phyloP scores from a whole-genome alignment of 2,797 vertebrate genomes.

The Menidia menidia region DNA sequence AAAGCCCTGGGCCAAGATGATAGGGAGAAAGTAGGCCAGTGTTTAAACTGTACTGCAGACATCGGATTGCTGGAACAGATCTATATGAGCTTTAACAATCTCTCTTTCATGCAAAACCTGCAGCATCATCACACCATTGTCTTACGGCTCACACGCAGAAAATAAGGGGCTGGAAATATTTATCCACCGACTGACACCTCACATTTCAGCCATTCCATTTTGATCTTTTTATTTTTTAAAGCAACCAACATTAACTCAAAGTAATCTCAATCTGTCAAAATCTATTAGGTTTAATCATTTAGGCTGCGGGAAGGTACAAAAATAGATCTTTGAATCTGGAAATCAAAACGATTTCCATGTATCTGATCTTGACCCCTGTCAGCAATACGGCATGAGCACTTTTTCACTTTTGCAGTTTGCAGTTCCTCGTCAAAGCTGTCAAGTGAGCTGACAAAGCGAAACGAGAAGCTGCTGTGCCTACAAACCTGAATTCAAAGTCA shows the following conservation, averaged over 20 bases:
- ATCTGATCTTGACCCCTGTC: conserved; percentile 56
- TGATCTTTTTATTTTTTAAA: conserved; percentile 1
- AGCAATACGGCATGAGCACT: conserved; percentile 47
- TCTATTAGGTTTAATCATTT: conserved; percentile 33
- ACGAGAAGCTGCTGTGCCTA: conserved; percentile 43
- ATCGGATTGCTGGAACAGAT: conserved; percentile 61
- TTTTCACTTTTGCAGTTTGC: conserved; percentile 26
- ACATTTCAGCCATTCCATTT: conserved; percentile 6
- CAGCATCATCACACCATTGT: conserved; percentile 34
- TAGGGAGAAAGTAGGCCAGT: conserved; percentile 76
- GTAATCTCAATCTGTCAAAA: conserved; percentile 66
- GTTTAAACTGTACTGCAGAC: conserved; percentile 60
- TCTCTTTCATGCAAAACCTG: conserved; percentile 44
- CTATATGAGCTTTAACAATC: conserved; percentile 53
- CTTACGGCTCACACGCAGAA: conserved; percentile 7
- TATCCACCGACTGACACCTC: conserved; percentile 20
- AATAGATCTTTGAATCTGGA: conserved; percentile 69
- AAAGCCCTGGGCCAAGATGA: conserved; percentile 58
- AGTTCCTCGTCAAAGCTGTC: conserved; percentile 65
- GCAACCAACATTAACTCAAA: conserved; percentile 48
- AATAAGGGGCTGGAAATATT: neutral
- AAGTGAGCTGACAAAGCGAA: conserved; percentile 65
- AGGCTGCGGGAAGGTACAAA: conserved; percentile 33
- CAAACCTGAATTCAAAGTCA: conserved; percentile 64
- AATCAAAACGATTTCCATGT: conserved; percentile 29